Percentiles rank a stretch among this genome's conserved stretches.
Conservation (phyloP, 2,113 vertebrate genomes). For the Lutjanus erythropterus region DNA sequence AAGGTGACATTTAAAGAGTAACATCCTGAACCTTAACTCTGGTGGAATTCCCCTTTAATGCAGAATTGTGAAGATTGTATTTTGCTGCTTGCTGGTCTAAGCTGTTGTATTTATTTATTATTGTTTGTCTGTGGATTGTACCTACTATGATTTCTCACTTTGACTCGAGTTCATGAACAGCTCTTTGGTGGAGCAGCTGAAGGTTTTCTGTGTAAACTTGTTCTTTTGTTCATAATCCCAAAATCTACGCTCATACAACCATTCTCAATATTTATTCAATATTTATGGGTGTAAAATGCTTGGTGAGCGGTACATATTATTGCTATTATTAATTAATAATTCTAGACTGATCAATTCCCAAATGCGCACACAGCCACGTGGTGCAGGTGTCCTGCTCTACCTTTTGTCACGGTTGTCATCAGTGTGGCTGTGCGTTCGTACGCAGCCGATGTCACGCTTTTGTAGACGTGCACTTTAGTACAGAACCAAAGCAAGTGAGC, state of each 20-base stretch:
- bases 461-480: conserved; percentile 58
- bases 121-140: conserved; percentile 42
- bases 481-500: conserved; percentile 64
- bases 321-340: conserved; percentile 7
- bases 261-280: conserved; percentile 17
- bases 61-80: conserved; percentile 62
- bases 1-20: background rate
- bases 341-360: background rate
- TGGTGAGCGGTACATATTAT: background rate
- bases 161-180: conserved; percentile 17
- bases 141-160: conserved; percentile 38
- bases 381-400: background rate
- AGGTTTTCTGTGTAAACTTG: conserved; percentile 19
- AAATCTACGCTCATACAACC: background rate
- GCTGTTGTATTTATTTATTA: conserved; percentile 68
- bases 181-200: conserved; percentile 8
- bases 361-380: conserved; percentile 2
- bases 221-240: conserved; percentile 11
- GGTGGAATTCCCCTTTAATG: conserved; percentile 53
- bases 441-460: conserved; percentile 10
- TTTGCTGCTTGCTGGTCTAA: conserved; percentile 64
- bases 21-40: background rate
- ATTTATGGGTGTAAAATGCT: conserved; percentile 18
- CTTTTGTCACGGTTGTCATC: background rate
- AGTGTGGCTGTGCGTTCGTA: background rate